Evolutionary conservation across 2,888 invertebrate species (phyloP).

Genomic region (Ornithoptera alexandrae): DNA sequence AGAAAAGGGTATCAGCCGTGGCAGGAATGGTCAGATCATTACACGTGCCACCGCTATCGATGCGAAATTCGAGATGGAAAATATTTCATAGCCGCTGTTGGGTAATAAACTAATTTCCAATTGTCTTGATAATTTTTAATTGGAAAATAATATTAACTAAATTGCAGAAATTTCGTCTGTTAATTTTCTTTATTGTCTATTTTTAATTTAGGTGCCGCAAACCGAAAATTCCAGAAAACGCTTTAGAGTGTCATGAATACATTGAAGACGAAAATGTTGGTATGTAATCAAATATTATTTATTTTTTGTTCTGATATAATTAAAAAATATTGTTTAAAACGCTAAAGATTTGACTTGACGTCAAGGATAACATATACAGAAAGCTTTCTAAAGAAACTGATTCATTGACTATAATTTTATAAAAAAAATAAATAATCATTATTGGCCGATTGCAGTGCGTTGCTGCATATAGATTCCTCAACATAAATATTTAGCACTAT

Average conservation of each 20-base stretch:
- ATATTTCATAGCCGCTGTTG: conserved; percentile 74
- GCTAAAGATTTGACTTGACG: too few species aligned
- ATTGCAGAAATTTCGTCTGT: background rate
- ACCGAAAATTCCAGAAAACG: conserved; percentile 75
- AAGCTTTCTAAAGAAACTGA: too few species aligned
- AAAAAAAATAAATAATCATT: too few species aligned
- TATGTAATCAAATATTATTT: conserved; percentile 37
- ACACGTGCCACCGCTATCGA: conserved; percentile 71
- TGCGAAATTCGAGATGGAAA: conserved; percentile 75
- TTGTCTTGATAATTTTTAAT: too few species aligned
- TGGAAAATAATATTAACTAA: too few species aligned
- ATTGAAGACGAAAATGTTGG: conserved; percentile 77
- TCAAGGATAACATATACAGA: too few species aligned
- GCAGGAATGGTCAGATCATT: conserved; percentile 77
- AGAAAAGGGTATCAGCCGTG: conserved; percentile 75
- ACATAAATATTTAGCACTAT: background rate
- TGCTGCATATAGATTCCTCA: too few species aligned
- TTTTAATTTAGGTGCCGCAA: conserved; percentile 60
- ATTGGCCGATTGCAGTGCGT: too few species aligned
- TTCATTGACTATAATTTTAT: too few species aligned
- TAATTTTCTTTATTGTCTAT: background rate
- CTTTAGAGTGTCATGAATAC: conserved; percentile 73
- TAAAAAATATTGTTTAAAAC: too few species aligned
- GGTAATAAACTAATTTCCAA: conserved; percentile 45
- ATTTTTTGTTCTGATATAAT: too few species aligned